Evolutionary conservation across 2,888 invertebrate genomes (phyloP).

Genomic region (Lasioglossum malachurum): DNA sequence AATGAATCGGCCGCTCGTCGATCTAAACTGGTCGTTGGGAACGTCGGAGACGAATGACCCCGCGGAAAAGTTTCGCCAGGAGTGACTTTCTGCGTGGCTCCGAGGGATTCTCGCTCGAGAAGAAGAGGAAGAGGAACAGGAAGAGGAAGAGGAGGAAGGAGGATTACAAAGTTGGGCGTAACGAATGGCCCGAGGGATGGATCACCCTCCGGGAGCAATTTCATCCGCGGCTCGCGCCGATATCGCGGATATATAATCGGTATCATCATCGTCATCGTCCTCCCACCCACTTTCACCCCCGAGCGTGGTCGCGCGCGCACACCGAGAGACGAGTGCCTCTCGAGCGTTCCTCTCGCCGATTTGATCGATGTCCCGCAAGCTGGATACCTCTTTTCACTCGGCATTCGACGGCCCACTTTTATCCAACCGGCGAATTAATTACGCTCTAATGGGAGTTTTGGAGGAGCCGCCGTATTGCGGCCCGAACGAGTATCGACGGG

Average conservation of each 20-base stretch:
- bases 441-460: conserved; percentile 27
- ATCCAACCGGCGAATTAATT: conserved; percentile 41
- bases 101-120: neutral
- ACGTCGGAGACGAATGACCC: conserved; percentile 31
- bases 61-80: conserved; percentile 4
- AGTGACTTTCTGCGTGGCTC: neutral
- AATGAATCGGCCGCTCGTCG: conserved; percentile 12
- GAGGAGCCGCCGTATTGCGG: neutral
- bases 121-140: neutral
- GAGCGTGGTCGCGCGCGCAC: neutral
- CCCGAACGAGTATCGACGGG: conserved; percentile 27
- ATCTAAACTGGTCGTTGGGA: neutral
- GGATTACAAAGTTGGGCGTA: conserved; percentile 26
- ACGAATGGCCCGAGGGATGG: conserved; percentile 51
- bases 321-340: neutral
- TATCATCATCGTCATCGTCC: conserved; percentile 23
- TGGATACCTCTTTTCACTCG: conserved; percentile 18
- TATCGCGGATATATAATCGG: conserved; percentile 30
- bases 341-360: conserved; percentile 19
- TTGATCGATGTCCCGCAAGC: conserved; percentile 37
- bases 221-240: conserved; percentile 40
- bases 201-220: conserved; percentile 56
- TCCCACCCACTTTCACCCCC: neutral
- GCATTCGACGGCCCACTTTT: conserved; percentile 21
- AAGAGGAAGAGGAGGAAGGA: neutral